phyloP scores from a whole-genome alignment of 92 coral and sea anemone genomes.

The Porites evermanni region DNA sequence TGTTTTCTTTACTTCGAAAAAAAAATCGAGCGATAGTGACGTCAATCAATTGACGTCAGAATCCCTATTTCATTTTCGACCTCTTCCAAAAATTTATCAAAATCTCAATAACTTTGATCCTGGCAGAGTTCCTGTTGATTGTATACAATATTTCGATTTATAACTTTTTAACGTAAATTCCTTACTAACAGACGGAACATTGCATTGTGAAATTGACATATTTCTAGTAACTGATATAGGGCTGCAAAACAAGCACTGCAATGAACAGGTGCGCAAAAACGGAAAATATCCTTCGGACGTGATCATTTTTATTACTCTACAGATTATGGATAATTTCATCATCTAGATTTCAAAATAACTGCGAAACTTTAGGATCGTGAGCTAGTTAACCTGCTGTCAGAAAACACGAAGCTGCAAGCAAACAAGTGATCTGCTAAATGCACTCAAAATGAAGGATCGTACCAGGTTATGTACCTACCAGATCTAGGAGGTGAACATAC shows the following conservation, averaged over 20 bases:
- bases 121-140: neutral
- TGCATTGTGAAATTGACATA: too few relatives aligned
- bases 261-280: too few relatives aligned
- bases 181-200: too few relatives aligned
- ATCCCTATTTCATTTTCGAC: too few relatives aligned
- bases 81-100: neutral
- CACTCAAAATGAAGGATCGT: neutral
- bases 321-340: too few relatives aligned
- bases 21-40: neutral
- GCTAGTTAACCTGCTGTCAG: neutral
- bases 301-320: too few relatives aligned
- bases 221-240: too few relatives aligned
- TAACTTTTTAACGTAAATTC: neutral
- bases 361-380: neutral
- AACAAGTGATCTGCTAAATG: neutral
- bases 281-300: too few relatives aligned
- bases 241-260: too few relatives aligned
- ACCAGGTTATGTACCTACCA: conserved; percentile 62
- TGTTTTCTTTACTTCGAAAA: too few relatives aligned
- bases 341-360: too few relatives aligned
- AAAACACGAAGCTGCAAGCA: neutral
- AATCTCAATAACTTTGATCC: neutral
- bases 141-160: neutral
- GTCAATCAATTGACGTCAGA: neutral
- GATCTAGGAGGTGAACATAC: conserved; percentile 90